Percentiles rank a stretch among this genome's conserved stretches.
phyloP scores from a whole-genome alignment of 1,140 invertebrate species.

The Lasaia peninsularis region DNA sequence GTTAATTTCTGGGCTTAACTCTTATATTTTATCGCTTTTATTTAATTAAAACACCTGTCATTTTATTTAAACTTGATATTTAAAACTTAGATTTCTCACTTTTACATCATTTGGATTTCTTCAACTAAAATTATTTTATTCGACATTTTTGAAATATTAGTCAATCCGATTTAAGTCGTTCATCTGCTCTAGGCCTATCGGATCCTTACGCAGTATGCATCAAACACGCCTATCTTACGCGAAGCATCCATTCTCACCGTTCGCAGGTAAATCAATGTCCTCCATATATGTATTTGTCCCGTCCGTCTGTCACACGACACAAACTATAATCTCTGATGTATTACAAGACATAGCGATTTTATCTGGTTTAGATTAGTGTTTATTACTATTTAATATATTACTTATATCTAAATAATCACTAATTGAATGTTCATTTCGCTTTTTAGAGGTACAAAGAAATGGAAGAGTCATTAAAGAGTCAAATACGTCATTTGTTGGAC shows the following conservation, averaged over 20 bases:
- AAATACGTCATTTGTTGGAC: too few species aligned
- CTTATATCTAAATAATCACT: too few species aligned
- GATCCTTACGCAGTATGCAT: slow-evolving; percentile 27
- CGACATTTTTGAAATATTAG: too few species aligned
- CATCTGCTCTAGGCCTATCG: background rate
- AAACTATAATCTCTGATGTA: slow-evolving; percentile 12
- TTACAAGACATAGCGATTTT: slow-evolving; percentile 9
- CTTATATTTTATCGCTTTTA: too few species aligned
- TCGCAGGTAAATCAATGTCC: slow-evolving; percentile 28
- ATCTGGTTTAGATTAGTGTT: background rate
- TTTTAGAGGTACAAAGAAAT: too few species aligned
- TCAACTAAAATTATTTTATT: background rate
- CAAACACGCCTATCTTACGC: slow-evolving; percentile 37
- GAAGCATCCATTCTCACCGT: slow-evolving; percentile 35
- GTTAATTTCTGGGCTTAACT: too few species aligned
- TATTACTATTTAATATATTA: background rate
- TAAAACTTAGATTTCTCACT: too few species aligned
- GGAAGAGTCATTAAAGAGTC: too few species aligned
- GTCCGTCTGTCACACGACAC: background rate
- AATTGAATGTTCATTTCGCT: too few species aligned
- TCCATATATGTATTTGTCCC: slow-evolving; percentile 8
- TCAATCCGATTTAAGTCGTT: background rate
- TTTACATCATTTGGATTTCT: too few species aligned
- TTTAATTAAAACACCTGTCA: too few species aligned
- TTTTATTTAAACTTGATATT: too few species aligned